Percentiles rank a stretch among this genome's conserved stretches.
phyloP scores from a whole-genome alignment of 1,140 invertebrate species.

The Atta cephalotes region DNA sequence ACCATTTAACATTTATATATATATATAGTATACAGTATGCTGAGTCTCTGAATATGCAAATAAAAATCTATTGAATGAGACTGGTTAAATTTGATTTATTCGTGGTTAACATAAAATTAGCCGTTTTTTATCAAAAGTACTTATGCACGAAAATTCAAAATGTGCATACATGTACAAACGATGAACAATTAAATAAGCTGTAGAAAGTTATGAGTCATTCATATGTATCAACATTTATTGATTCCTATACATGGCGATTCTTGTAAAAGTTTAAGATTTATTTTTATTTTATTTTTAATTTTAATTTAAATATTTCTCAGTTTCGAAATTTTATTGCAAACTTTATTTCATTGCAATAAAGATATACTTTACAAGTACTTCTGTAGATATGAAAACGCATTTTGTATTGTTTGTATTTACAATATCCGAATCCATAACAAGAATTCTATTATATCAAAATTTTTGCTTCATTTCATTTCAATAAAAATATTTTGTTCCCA shows the following conservation, averaged over 20 bases:
- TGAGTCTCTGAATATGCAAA: too few relatives aligned
- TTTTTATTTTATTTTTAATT: slow-evolving; percentile 4
- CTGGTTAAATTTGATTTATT: too few relatives aligned
- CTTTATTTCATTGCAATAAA: background rate
- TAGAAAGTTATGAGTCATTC: too few relatives aligned
- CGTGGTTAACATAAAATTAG: too few relatives aligned
- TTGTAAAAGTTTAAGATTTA: background rate
- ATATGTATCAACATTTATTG: background rate
- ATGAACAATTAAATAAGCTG: too few relatives aligned
- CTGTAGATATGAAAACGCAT: background rate
- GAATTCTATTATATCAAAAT: slow-evolving; percentile 2
- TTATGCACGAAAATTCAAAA: too few relatives aligned
- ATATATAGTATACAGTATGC: too few relatives aligned
- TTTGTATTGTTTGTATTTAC: slow-evolving; percentile 16
- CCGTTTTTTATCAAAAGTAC: too few relatives aligned
- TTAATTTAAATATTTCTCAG: background rate
- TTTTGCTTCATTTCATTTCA: slow-evolving; percentile 13
- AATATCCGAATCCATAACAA: background rate
- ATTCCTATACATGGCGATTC: background rate
- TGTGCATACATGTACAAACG: too few relatives aligned
- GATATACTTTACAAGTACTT: background rate
- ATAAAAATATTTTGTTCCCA: slow-evolving; percentile 32
- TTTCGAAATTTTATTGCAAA: background rate
- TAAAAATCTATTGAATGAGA: too few relatives aligned
- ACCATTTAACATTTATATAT: too few relatives aligned